phyloP scores from a whole-genome alignment of 2,797 vertebrate genomes.

The Lagorchestes hirsutus region DNA sequence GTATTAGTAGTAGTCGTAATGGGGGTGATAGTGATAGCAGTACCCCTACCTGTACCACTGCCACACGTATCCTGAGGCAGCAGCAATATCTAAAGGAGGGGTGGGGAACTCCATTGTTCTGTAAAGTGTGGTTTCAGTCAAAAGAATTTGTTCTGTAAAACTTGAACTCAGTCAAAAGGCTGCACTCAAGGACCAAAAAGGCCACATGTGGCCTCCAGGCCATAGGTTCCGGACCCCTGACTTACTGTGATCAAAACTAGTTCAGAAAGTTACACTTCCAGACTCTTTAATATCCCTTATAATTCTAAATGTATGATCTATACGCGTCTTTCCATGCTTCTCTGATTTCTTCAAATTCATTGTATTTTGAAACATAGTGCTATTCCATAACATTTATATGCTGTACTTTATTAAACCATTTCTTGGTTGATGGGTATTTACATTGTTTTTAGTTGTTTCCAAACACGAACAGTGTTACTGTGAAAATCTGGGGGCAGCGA shows the following conservation, averaged over 20 bases:
- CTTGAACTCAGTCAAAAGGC: no score
- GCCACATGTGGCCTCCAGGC: no score
- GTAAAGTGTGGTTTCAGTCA: no score
- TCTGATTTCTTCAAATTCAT: not conserved
- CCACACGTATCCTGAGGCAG: not conserved
- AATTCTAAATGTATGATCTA: not conserved
- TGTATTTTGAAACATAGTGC: not conserved
- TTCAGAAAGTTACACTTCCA: not conserved
- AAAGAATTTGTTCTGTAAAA: no score
- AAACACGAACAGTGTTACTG: not conserved
- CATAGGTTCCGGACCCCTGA: no score
- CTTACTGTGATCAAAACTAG: not conserved
- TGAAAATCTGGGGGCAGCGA: not conserved
- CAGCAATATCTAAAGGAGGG: not conserved
- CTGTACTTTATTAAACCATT: not conserved
- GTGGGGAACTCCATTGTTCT: no score
- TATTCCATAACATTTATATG: not conserved
- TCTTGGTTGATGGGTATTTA: not conserved
- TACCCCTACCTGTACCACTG: not conserved
- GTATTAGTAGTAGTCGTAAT: not conserved
- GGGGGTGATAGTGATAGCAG: not conserved
- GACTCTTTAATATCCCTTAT: not conserved
- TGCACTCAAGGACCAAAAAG: no score
- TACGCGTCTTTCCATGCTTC: not conserved
- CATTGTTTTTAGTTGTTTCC: not conserved